Evolutionary conservation across 2,113 vertebrate genomes (phyloP).

Genomic region (Nanorana parkeri): DNA sequence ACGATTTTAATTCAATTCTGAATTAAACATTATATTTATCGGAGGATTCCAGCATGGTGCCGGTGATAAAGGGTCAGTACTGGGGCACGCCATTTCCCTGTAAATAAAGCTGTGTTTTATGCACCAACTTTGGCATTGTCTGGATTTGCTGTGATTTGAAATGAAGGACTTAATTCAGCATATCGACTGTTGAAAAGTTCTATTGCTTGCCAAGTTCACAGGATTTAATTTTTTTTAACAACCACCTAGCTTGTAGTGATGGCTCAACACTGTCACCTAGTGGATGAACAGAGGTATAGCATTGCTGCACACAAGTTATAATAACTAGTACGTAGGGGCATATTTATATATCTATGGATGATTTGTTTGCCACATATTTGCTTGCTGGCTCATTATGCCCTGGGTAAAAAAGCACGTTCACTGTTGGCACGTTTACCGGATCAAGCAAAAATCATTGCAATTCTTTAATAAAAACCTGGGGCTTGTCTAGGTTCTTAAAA

Average conservation of each 20-base stretch:
- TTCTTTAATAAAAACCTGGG: too few relatives aligned
- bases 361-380: too few relatives aligned
- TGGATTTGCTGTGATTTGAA: conserved; percentile 50
- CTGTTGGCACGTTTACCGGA: too few relatives aligned
- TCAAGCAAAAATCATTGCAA: too few relatives aligned
- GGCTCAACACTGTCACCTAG: conserved; percentile 32
- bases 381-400: too few relatives aligned
- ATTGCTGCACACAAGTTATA: too few relatives aligned
- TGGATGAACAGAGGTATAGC: not conserved
- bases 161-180: conserved; percentile 40
- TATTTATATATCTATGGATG: too few relatives aligned
- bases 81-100: conserved; percentile 35
- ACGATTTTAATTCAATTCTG: not conserved
- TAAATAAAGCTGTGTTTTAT: conserved; percentile 54
- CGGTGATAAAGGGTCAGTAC: conserved; percentile 35
- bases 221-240: not conserved
- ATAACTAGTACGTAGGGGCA: too few relatives aligned
- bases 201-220: not conserved
- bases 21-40: conserved; percentile 46
- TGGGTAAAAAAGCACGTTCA: too few relatives aligned
- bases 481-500: too few relatives aligned
- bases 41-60: conserved; percentile 6
- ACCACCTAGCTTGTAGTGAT: not conserved
- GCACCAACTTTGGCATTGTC: conserved; percentile 52
- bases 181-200: conserved; percentile 37